Evolutionary conservation across 2,113 vertebrate genomes (phyloP), one percentile per base, ranked within the genome.

Genomic region (Sturnus vulgaris): DNA sequence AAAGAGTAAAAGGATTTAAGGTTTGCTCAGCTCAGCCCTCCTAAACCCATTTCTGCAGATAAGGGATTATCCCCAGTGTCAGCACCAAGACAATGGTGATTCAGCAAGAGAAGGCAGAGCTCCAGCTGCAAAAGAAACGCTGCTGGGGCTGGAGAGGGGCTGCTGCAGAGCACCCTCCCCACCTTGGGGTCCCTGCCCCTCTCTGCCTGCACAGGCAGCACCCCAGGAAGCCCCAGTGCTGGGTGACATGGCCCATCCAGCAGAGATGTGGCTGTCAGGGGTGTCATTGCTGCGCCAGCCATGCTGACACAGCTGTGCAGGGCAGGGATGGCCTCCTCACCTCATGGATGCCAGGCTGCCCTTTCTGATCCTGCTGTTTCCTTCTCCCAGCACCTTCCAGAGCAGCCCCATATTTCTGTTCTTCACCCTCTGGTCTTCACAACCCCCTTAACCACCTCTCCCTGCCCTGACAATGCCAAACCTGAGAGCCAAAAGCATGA

Each of bases 271-370:
- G 52, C 61, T 85, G 42, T 1, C 1, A 40, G 37, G 33, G 69
- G 13, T 0, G 0, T 6, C 61, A 30, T 37, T 2, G 40, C 76
- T 50, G 42, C 61, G 52, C 35, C 42, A 60, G 50, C 30, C 4
- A 0, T 1, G 20, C 2, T 24, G 63, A 33, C 1, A 1, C 23
- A 25, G 35, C 28, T 4, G 1, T 3, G 18, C 57, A 65, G 76
- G 31, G 68, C 59, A 81, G 59, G 33, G 76, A 25, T 72, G 68
- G 27, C 42, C 50, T 17, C 28, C 55, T 16, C 7, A 3, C 52
- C 2, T 0, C 1, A 0, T 12, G 9, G 44, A 25, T 0, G 1
- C 42, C 0, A 0, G 49, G 27, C 39, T 71, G 40, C 24, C n/a
- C 9, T 21, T 50, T 21, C 42, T 44, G 8, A 76, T 30, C 47